These are phyloP conservation scores for Ovis canadensis DNA, from an alignment of 2,113 vertebrate genomes.

Conservation along the genomic window DNA sequence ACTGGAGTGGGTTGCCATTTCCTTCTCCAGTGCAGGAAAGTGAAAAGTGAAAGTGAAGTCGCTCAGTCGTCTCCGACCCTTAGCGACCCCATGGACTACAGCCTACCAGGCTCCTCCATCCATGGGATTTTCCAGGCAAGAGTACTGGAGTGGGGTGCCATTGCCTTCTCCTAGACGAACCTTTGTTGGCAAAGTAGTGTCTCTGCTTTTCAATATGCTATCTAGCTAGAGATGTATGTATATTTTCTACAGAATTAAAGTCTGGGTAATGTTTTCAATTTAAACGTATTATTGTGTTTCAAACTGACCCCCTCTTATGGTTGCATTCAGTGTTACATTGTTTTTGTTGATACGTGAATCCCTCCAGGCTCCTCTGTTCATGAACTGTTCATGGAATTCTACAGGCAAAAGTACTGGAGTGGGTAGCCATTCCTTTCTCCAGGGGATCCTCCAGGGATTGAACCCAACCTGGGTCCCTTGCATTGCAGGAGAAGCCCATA, in stretches of 20 bases:
- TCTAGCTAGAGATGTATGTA: background rate
- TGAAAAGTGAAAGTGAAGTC: no score
- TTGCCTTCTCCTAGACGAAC: no score
- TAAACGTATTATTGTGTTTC: background rate
- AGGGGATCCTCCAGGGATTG: background rate
- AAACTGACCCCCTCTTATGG: background rate
- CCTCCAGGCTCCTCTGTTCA: background rate
- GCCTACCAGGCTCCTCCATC: no score
- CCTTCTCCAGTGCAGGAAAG: no score
- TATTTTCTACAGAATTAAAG: background rate
- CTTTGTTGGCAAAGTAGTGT: no score
- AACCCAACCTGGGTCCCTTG: background rate
- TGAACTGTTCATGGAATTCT: background rate
- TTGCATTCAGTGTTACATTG: background rate
- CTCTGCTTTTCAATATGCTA: no score
- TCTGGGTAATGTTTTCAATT: background rate
- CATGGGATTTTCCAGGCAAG: no score
- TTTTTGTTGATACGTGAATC: background rate
- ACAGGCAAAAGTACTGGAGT: background rate
- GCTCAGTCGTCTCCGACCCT: fast-evolving
- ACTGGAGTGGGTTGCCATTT: no score
- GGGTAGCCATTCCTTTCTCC: background rate
- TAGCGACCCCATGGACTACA: no score
- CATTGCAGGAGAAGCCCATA: background rate
- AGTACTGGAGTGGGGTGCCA: no score